phyloP scores from a whole-genome alignment of 1,140 invertebrate species.

The Hestina assimilis region DNA sequence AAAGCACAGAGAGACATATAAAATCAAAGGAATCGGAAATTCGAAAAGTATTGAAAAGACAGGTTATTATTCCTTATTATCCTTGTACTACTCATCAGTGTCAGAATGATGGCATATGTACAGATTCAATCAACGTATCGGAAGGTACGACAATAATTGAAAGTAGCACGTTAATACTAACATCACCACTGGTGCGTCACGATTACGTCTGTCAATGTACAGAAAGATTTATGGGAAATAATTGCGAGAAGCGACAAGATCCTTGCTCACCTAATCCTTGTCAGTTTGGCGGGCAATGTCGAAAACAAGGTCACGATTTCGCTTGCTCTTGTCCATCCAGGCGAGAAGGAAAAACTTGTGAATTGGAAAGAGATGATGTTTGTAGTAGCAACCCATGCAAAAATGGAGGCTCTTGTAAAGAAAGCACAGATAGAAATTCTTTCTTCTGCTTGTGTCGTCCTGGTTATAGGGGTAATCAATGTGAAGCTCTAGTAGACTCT shows the following conservation, averaged over 20 bases:
- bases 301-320: slow-evolving; percentile 89
- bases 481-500: slow-evolving; percentile 91
- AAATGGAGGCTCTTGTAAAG: slow-evolving; percentile 93
- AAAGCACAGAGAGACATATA: slow-evolving; percentile 82
- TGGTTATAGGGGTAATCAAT: slow-evolving; percentile 92
- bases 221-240: slow-evolving; percentile 86
- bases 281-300: slow-evolving; percentile 88
- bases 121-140: slow-evolving; percentile 84
- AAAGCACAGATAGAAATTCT: slow-evolving; percentile 89
- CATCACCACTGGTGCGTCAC: slow-evolving; percentile 87
- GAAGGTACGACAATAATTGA: slow-evolving; percentile 85
- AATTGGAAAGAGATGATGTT: slow-evolving; percentile 88
- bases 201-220: slow-evolving; percentile 89
- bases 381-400: slow-evolving; percentile 91
- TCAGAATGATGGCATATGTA: slow-evolving; percentile 88
- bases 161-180: slow-evolving; percentile 88
- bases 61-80: slow-evolving; percentile 83
- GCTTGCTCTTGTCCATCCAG: slow-evolving; percentile 88
- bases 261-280: slow-evolving; percentile 96
- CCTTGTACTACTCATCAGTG: slow-evolving; percentile 85
- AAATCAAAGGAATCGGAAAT: slow-evolving; percentile 82
- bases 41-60: slow-evolving; percentile 79
- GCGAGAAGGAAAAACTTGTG: slow-evolving; percentile 90
- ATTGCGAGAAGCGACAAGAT: slow-evolving; percentile 91
- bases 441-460: slow-evolving; percentile 95